phyloP scores from a whole-genome alignment of 2,888 invertebrate species.

The Clitarchus hookeri region DNA sequence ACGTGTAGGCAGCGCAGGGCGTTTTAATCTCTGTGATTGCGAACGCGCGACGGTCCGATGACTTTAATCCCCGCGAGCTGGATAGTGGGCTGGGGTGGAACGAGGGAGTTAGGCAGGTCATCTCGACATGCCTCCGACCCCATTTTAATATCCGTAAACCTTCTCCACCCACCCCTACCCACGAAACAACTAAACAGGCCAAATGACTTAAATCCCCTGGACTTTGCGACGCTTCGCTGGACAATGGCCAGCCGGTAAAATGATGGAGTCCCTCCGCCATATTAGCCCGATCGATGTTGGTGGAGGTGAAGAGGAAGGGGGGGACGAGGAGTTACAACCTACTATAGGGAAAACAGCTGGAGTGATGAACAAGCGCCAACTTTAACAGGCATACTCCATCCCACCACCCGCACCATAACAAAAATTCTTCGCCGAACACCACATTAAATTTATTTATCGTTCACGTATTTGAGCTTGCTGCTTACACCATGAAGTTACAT shows the following conservation, averaged over 20 bases:
- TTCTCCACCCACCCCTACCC: slow-evolving; percentile 15
- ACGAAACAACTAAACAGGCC: slow-evolving; percentile 30
- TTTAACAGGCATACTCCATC: too few relatives aligned
- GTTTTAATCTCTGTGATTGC: slow-evolving; percentile 10
- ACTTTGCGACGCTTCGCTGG: slow-evolving; percentile 17
- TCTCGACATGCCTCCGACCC: not conserved
- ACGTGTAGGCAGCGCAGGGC: not conserved
- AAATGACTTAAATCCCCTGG: slow-evolving; percentile 25
- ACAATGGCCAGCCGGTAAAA: not conserved
- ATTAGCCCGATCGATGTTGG: too few relatives aligned
- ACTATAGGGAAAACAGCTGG: not conserved
- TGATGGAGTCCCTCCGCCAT: not conserved
- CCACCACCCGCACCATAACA: too few relatives aligned
- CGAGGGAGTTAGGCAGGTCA: not conserved
- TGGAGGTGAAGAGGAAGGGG: too few relatives aligned
- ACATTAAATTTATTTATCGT: too few relatives aligned
- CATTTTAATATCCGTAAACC: slow-evolving; percentile 24
- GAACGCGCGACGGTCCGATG: slow-evolving; percentile 7
- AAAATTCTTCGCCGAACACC: too few relatives aligned
- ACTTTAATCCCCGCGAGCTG: not conserved
- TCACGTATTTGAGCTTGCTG: too few relatives aligned
- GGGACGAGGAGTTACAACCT: not conserved
- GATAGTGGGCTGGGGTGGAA: not conserved
- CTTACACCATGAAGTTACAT: too few relatives aligned
- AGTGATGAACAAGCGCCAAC: not conserved